Base-by-base conservation (phyloP, 2,797 vertebrate species). In the Schizothorax lantsangensis region DNA sequence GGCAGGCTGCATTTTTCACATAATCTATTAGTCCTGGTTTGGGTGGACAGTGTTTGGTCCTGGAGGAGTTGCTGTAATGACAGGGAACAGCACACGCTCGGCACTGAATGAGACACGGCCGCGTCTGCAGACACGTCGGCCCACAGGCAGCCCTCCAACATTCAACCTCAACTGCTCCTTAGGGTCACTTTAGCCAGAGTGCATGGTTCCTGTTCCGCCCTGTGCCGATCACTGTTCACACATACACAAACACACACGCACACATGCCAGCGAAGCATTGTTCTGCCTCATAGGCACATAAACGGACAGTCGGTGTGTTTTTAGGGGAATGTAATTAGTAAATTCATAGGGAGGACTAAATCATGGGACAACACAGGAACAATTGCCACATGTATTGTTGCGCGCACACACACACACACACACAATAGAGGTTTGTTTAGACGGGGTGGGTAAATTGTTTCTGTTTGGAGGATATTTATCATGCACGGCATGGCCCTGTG, bases 121-220 rank as follows among this genome's bases (percentile, higher is more conserved):
- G 54, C 62, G 79, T 84, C 72, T 87, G 66, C 84, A 87, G 79
- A 86, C 79, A 88, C 79, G 82, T 86, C 83, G 88, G 54, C 90
- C 84, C 87, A 83, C 82, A 47, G 80, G 88, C 84, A 87, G 90
- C 71, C 90, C 90, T 87, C 81, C 89, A 90, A 89, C 81, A 40
- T 75, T 73, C 84, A 91, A 78, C 86, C 69, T 91, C 92, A 93
- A 93, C 84, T 90, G 90, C 91, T 95, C 95, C 95, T 93, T 83
- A 90, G 95, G 93, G 94, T 90, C 92, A 94, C 92, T 95, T 95
- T 95, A 95, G 92, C 93, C 92, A 91, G 91, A 87, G 90, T 89
- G 91, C 90, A 57, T 94, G 90, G 88, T 95, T 95, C 94, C 94
- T 95, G 94, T 95, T 93, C 94, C 92, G 93, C 94, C 94, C 94